Base-by-base conservation (phyloP, 2,888 invertebrate genomes). In the Carpatolechia fugitivella region DNA sequence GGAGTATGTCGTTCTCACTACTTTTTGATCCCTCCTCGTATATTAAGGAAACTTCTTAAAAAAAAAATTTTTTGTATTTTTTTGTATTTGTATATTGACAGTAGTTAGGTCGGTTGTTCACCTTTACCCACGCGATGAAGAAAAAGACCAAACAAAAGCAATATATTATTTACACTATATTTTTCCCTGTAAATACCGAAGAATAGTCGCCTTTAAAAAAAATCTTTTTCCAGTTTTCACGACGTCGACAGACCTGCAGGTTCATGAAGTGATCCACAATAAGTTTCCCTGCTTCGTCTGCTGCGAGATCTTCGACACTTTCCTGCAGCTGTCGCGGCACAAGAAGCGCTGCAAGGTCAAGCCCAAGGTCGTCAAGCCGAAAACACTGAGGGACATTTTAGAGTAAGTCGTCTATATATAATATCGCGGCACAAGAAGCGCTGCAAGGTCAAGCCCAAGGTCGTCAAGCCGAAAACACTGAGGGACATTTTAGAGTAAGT, bases 201-300 rank as follows among this genome's bases (percentile, higher is more conserved):
- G n/a, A n/a, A n/a, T n/a, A n/a, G n/a, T n/a, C n/a, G n/a, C n/a
- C n/a, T n/a, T n/a, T n/a, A n/a, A n/a, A n/a, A n/a, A n/a, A n/a
- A n/a, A n/a, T n/a, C n/a, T 13, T 18, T 60, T 1, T 44, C 29
- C 69, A 89, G 89, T 60, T 56, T 90, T 86, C 60, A 51, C 62
- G n/a, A 88, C 89, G 0, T 71, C 79, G 0, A 87, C 87, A 0
- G 88, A 89, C 52, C 65, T 89, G 20, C 82, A 82, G 78, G 85
- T 86, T 1, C 89, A 90, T 57, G 84, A 87, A 65, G 82, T 85
- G 1, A 81, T 84, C 50, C 89, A 88, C 68, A 78, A 79, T 57
- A 80, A 79, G 62, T 71, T 74, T 20, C 69, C 71, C 3, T 90
- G 89, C 56, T 88, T 82, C 64, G 74, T 72, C 1, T 90, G 89